Conservation (phyloP, 2,888 invertebrate species). For the Microchrysa polita region DNA sequence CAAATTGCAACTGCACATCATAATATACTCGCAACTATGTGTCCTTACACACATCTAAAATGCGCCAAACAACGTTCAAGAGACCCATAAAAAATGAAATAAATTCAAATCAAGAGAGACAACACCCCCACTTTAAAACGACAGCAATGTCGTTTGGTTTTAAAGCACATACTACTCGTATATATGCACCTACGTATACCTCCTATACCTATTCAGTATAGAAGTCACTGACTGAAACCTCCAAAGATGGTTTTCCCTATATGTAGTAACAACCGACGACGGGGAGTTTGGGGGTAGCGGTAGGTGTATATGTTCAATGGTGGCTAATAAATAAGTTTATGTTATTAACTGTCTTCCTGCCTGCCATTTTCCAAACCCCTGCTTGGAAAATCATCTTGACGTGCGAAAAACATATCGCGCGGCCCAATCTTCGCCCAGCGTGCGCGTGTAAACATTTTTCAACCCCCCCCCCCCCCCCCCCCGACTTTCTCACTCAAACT, state of each 20-base stretch:
- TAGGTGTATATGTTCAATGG: too few species aligned
- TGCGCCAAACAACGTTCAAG: constrained; percentile 44
- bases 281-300: neutral
- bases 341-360: constrained; percentile 47
- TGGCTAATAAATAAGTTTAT: constrained; percentile 49
- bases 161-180: neutral
- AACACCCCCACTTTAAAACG: constrained; percentile 30
- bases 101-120: constrained; percentile 47
- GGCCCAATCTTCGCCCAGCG: neutral
- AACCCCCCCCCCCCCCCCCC: neutral
- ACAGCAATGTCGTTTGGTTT: neutral
- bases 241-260: neutral
- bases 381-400: neutral
- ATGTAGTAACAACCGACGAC: too few species aligned
- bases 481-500: too few species aligned
- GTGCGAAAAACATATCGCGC: neutral
- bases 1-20: too few species aligned
- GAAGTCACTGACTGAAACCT: neutral
- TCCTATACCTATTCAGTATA: too few species aligned
- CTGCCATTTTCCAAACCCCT: constrained; percentile 17
- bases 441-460: constrained; percentile 26
- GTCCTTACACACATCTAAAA: constrained; percentile 30
- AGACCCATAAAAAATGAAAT: constrained; percentile 49
- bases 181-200: too few species aligned
- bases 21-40: too few species aligned